phyloP scores from a whole-genome alignment of 1,140 invertebrate genomes.

The Tetragonula clypearis region DNA sequence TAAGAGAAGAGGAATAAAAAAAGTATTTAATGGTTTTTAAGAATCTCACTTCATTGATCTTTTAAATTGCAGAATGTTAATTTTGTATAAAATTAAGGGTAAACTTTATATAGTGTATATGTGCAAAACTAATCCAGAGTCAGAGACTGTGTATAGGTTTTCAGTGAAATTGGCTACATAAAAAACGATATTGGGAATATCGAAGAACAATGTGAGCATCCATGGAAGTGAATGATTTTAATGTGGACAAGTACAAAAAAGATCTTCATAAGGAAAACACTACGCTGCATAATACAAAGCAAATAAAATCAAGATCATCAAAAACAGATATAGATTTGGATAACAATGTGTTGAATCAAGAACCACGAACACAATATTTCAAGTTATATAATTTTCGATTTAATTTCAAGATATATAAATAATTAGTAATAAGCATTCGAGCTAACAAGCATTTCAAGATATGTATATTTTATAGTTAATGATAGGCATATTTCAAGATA shows the following conservation, averaged over 20 bases:
- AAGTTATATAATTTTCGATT: neutral
- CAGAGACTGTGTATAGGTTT: constrained; percentile 32
- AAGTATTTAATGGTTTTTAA: neutral
- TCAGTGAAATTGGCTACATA: constrained; percentile 30
- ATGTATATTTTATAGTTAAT: too few species aligned
- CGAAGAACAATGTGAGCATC: constrained; percentile 20
- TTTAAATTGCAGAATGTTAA: too few species aligned
- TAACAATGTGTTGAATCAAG: neutral
- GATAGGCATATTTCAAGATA: too few species aligned
- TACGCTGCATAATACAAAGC: neutral
- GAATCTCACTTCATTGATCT: too few species aligned
- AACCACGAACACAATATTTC: neutral
- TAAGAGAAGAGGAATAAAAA: neutral
- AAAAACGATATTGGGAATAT: constrained; percentile 46
- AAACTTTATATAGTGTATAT: neutral
- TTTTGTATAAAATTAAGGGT: neutral
- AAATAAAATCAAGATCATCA: neutral
- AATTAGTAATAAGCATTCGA: too few species aligned
- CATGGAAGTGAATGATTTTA: neutral
- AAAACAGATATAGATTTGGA: neutral
- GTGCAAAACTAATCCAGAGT: neutral
- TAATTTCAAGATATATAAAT: neutral
- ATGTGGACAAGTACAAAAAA: neutral
- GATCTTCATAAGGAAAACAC: neutral
- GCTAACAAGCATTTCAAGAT: too few species aligned